phyloP scores from a whole-genome alignment of 2,797 vertebrate species.

The Labroides dimidiatus region DNA sequence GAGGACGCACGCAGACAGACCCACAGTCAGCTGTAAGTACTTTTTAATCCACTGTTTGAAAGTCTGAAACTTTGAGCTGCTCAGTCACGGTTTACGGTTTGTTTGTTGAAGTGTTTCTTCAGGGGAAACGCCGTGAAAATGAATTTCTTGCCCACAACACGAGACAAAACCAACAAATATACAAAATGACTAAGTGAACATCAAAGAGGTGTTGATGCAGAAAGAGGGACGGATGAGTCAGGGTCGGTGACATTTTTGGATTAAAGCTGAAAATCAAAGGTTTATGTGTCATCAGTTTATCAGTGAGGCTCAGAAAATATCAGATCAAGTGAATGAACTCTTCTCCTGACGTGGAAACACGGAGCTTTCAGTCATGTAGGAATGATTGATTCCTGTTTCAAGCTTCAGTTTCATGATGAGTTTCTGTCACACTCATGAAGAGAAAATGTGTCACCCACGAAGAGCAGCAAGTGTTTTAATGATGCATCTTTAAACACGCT shows the following conservation, averaged over 20 bases:
- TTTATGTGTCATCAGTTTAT: conserved; percentile 11
- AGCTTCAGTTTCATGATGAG: not conserved
- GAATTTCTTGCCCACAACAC: too few relatives aligned
- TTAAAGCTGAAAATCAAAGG: not conserved
- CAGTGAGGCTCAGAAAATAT: not conserved
- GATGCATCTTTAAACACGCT: not conserved
- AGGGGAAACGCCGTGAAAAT: too few relatives aligned
- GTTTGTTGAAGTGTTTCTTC: not conserved
- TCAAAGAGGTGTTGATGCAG: not conserved
- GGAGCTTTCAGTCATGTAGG: too few relatives aligned
- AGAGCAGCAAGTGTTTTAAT: not conserved
- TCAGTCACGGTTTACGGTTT: not conserved
- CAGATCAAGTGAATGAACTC: too few relatives aligned
- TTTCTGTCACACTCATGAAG: too few relatives aligned
- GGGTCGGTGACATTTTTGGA: not conserved
- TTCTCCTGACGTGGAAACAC: too few relatives aligned
- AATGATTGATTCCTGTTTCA: not conserved
- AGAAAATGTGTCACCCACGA: too few relatives aligned
- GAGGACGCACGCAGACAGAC: not conserved
- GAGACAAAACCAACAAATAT: not conserved
- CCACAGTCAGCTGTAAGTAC: not conserved
- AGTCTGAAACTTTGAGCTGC: not conserved
- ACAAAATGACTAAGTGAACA: not conserved
- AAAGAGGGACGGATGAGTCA: conserved; percentile 15
- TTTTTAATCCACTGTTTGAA: not conserved